Conservation (phyloP, 2,113 vertebrate genomes). For the Campylomormyrus tamandua region DNA sequence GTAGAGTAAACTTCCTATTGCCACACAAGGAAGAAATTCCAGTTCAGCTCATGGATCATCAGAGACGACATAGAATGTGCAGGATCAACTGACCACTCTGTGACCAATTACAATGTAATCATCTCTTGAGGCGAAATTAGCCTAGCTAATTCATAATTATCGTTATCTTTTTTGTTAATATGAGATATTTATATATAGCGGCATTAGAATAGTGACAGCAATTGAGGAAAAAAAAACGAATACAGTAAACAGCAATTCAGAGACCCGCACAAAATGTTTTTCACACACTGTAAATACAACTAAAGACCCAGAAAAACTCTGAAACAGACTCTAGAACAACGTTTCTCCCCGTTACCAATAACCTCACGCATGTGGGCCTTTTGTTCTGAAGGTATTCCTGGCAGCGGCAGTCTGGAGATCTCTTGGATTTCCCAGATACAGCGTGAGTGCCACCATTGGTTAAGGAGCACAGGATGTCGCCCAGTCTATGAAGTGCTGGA, state of each 20-base stretch:
- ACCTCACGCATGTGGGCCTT: background rate
- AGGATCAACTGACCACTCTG: background rate
- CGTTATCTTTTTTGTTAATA: background rate
- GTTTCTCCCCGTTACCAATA: background rate
- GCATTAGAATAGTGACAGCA: background rate
- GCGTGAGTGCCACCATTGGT: background rate
- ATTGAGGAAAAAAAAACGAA: background rate
- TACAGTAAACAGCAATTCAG: background rate
- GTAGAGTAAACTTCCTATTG: background rate
- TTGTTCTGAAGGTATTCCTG: background rate
- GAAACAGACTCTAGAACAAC: background rate
- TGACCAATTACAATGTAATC: background rate
- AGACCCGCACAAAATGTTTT: background rate
- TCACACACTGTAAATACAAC: background rate
- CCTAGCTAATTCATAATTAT: background rate
- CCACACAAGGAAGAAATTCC: background rate
- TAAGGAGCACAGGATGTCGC: background rate
- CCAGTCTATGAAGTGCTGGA: constrained; percentile 18
- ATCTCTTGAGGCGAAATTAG: background rate
- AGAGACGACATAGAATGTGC: background rate
- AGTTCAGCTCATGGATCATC: background rate
- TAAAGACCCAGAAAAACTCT: background rate
- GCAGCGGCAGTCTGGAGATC: background rate
- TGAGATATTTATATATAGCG: background rate
- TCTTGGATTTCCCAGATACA: background rate